A percentile compares a stretch with the other conserved stretches of the same genome.
Evolutionary conservation across 2,113 vertebrate species (phyloP).

Genomic region (Labrus mixtus): DNA sequence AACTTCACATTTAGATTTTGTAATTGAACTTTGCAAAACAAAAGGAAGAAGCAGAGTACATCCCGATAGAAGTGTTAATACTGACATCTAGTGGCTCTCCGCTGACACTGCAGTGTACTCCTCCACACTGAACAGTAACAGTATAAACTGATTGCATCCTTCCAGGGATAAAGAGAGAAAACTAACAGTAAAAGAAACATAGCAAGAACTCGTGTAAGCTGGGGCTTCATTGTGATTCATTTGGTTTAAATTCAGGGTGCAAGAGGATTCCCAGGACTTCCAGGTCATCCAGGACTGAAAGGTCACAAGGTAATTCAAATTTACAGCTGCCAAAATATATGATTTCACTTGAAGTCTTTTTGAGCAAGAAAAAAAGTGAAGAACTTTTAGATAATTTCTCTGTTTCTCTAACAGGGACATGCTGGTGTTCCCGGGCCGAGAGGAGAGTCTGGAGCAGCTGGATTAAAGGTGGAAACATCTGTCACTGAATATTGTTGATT

Average conservation of each 20-base stretch:
- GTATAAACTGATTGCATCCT: not conserved
- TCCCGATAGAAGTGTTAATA: not conserved
- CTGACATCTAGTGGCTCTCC: not conserved
- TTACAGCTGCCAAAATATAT: no score
- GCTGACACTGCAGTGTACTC: not conserved
- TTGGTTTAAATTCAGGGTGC: conserved; percentile 70
- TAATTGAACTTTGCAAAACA: not conserved
- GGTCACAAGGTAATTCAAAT: conserved; percentile 87
- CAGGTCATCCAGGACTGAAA: conserved; percentile 93
- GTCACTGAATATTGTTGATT: no score
- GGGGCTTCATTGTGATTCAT: not conserved
- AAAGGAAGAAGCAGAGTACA: not conserved
- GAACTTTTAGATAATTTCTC: conserved; percentile 1
- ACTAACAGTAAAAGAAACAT: not conserved
- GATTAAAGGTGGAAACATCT: conserved; percentile 87
- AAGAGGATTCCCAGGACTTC: conserved; percentile 96
- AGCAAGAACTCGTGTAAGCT: not conserved
- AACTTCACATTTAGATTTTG: no score
- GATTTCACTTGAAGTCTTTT: not conserved
- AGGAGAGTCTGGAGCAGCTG: conserved; percentile 90
- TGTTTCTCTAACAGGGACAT: conserved; percentile 84
- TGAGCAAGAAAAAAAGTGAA: not conserved
- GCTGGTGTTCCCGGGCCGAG: conserved; percentile 86
- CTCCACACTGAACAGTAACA: not conserved
- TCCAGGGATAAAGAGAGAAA: not conserved